A percentile compares a stretch with the other conserved stretches of the same genome.
Evolutionary conservation across 2,888 invertebrate genomes (phyloP).

Genomic region (Diplolepis rosae): DNA sequence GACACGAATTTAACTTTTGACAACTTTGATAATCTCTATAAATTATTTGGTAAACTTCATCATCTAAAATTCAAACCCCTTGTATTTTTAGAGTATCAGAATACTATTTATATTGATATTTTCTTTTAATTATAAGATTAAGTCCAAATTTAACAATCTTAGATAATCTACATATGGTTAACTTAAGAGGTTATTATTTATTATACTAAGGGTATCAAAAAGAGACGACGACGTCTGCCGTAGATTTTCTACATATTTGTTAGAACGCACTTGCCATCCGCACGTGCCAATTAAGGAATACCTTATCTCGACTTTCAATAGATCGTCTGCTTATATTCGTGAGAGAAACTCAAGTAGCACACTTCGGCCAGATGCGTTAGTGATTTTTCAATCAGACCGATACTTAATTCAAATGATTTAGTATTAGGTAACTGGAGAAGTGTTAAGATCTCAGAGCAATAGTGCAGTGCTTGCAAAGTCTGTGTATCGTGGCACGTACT

Average conservation of each 20-base stretch:
- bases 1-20: too few species aligned
- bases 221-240: not conserved
- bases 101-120: too few species aligned
- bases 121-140: too few species aligned
- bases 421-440: conserved; percentile 44
- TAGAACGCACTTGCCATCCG: conserved; percentile 44
- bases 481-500: conserved; percentile 35
- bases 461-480: conserved; percentile 42
- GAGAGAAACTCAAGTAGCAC: conserved; percentile 45
- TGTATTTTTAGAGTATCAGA: too few species aligned
- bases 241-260: conserved; percentile 12
- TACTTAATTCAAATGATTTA: conserved; percentile 55
- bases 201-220: too few species aligned
- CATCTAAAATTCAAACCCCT: too few species aligned
- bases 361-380: conserved; percentile 35
- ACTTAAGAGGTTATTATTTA: too few species aligned
- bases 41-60: too few species aligned
- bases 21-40: too few species aligned
- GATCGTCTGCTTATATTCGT: conserved; percentile 44
- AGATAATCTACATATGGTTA: too few species aligned
- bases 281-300: conserved; percentile 48
- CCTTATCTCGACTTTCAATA: conserved; percentile 44
- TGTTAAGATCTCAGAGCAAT: conserved; percentile 44
- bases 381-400: conserved; percentile 48
- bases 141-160: too few species aligned